Evolutionary conservation across 2,888 invertebrate genomes (phyloP), one percentile per base, ranked within the genome.

Genomic region (Mylabris sibirica): DNA sequence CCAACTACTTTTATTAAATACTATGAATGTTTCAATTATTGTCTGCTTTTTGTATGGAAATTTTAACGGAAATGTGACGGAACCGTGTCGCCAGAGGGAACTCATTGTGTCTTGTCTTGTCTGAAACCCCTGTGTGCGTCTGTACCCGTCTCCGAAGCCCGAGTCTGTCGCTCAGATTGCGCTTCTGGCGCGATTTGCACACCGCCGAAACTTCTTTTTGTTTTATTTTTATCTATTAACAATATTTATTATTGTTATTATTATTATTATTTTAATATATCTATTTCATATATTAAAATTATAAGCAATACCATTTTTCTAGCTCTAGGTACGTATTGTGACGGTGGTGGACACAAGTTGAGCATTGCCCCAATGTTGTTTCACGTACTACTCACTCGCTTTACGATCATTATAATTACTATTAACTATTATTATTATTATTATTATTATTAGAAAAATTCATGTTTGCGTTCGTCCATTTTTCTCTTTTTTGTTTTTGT

Each of bases 91-190:
- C 82, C 75, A 67, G 77, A 78, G 81, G 80, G 80, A 77, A 85
- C 84, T 87, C 87, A 87, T 86, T 94, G 94, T 94, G 93, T 93
- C 92, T 93, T 93, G 93, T 93, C 93, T 93, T 70, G 80, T 81
- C 77, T 81, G 69, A 87, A 90, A 91, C 92, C 93, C 89, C 91
- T 93, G 93, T 94, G 93, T 94, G 92, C 93, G 92, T 93, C 91
- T 91, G 73, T 74, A 86, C 90, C 90, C 90, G 81, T 82, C 83
- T 85, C 82, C 80, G 74, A 81, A 84, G 82, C 83, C 84, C 83
- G 85, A 84, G 84, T 84, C 81, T 83, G 84, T 84, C 84, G 83
- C 79, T 82, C 82, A 76, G 75, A 75, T 75, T 66, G 65, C 69
- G 67, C 20, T 38, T 63, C 59, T 44, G 68, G 68, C 68, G 71